Conservation (phyloP, 2,797 vertebrate genomes). For the Anomalospiza imberbis region DNA sequence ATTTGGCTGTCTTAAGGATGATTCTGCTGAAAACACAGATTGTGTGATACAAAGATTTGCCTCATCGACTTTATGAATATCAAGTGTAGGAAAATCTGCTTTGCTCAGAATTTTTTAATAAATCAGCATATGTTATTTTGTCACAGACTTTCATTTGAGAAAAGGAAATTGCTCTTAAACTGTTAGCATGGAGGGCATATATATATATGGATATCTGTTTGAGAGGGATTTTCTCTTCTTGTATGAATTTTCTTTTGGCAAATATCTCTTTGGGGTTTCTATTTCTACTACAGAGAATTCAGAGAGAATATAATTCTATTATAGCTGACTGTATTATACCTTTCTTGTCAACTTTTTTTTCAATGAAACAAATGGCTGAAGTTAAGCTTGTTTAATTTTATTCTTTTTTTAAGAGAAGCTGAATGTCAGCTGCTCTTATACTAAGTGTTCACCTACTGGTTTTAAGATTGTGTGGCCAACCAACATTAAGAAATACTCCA, state of each 20-base stretch:
- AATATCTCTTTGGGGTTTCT: not conserved
- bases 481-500: not conserved
- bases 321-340: not conserved
- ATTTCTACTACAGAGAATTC: not conserved
- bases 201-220: not conserved
- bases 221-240: not conserved
- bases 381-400: not conserved
- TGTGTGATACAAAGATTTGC: conserved; percentile 42
- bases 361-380: not conserved
- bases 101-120: conserved; percentile 57
- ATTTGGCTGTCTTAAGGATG: conserved; percentile 20
- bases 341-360: not conserved
- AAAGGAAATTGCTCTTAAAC: conserved; percentile 43
- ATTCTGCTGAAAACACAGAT: conserved; percentile 41
- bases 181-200: not conserved
- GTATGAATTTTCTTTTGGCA: not conserved
- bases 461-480: not conserved
- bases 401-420: not conserved
- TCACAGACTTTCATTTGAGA: conserved; percentile 21
- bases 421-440: not conserved
- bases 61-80: conserved; percentile 20
- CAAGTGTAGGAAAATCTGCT: conserved; percentile 36
- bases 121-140: conserved; percentile 60
- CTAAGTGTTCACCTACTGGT: not conserved
- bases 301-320: not conserved